Percentiles rank a stretch among this genome's conserved stretches.
Evolutionary conservation across 2,113 vertebrate genomes (phyloP).

Genomic region (Brachyhypopomus occidentalis): DNA sequence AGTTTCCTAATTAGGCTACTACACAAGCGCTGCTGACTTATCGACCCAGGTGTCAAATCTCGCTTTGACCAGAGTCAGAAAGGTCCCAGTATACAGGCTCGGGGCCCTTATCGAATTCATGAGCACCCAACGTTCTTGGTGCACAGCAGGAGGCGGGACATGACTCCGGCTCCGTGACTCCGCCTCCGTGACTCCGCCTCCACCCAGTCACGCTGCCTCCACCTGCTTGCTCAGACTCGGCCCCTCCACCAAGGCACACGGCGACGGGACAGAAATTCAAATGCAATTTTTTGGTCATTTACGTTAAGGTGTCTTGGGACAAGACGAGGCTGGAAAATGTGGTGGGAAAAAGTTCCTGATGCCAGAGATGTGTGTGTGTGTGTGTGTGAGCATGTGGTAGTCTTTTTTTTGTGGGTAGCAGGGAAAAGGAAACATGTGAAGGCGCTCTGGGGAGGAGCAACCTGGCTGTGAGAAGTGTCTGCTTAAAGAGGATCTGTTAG

Average conservation of each 20-base stretch:
- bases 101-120: constrained; percentile 50
- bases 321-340: constrained; percentile 28
- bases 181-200: constrained; percentile 27
- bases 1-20: constrained; percentile 78
- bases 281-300: constrained; percentile 31
- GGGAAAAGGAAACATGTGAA: constrained; percentile 68
- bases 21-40: constrained; percentile 79
- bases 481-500: constrained; percentile 70
- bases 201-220: constrained; percentile 4
- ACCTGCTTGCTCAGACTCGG: constrained; percentile 12
- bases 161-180: constrained; percentile 37
- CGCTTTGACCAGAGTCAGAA: constrained; percentile 65
- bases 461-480: constrained; percentile 71
- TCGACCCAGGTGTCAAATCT: constrained; percentile 77
- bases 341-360: constrained; percentile 8
- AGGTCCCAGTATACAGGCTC: constrained; percentile 37
- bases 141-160: constrained; percentile 18
- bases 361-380: constrained; percentile 23
- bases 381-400: no score
- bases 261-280: constrained; percentile 21
- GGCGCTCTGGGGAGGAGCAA: constrained; percentile 72
- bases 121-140: constrained; percentile 33
- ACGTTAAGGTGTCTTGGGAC: constrained; percentile 26
- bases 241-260: neutral
- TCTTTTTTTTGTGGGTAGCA: constrained; percentile 47